Evolutionary conservation across 2,113 vertebrate genomes (phyloP), one percentile per base, ranked within the genome.

Genomic region (Dipodomys merriami): DNA sequence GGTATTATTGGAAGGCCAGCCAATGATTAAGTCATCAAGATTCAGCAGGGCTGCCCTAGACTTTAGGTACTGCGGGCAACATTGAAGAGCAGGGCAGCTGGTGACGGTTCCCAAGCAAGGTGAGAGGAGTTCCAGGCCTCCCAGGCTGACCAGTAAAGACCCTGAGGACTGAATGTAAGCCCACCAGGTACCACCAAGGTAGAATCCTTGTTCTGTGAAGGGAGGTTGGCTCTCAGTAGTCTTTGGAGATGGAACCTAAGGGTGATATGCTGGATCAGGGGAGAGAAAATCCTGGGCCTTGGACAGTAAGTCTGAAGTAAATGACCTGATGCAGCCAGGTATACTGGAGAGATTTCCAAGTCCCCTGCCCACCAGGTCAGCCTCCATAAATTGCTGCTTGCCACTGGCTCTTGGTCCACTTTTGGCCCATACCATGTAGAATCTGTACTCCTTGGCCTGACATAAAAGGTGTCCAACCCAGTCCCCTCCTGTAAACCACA

Each of bases 221-320:
- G 10, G 25, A 74, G 67, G 49, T 72, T 83, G 49, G 49, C 27
- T 10, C 27, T n/a, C 1, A 18, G 30, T 53, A 18, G 30, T 53
- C 35, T 49, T 18, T 15, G 6, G 19, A 23, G 62, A 6, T 1
- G n/a, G 22, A 15, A 23, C 79, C 72, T 62, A 33, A 81, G 82
- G n/a, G 13, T 49, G 62, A 62, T 4, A 57, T 6, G 69, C 7
- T 27, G 53, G 65, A 2, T 23, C 27, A 71, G 29, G 65, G 60
- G 13, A 62, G 22, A 53, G 18, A 62, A 20, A 53, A 30, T 22
- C 35, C 46, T 49, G 77, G 85, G 89, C 10, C 64, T 78, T 39
- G 69, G n/a, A 33, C 30, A 62, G 78, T 72, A 60, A 30, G 76
- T 46, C 13, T 57, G 90, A 88, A 88, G 69, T 74, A 80, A 73